Conservation (phyloP, 64 coral and sea anemone genomes). For the Actinia tenebrosa region DNA sequence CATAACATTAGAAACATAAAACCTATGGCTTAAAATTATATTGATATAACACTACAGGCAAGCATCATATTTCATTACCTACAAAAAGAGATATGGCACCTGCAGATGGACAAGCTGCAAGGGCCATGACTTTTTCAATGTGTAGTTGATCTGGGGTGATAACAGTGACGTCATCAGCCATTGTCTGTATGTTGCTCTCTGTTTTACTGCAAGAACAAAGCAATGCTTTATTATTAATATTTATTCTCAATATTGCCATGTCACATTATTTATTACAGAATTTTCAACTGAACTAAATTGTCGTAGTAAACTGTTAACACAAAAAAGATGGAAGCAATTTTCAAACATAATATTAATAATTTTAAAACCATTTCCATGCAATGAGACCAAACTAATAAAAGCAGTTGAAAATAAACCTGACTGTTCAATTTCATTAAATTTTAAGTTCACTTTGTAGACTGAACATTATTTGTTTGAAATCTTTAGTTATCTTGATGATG, state of each 20-base stretch:
- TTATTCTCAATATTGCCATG: too few species aligned
- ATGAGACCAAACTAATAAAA: background rate
- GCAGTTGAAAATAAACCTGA: too few species aligned
- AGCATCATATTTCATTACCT: constrained; percentile 23
- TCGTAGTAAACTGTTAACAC: background rate
- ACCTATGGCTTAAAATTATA: background rate
- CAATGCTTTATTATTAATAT: background rate
- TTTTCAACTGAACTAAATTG: background rate
- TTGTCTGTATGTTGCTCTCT: constrained; percentile 31
- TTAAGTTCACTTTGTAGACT: background rate
- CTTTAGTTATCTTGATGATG: background rate
- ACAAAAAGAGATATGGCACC: constrained; percentile 68
- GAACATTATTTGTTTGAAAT: background rate
- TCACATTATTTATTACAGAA: too few species aligned
- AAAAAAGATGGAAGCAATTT: background rate
- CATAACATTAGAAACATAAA: background rate
- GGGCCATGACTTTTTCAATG: constrained; percentile 41
- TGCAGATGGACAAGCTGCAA: constrained; percentile 48
- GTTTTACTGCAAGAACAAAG: constrained; percentile 30
- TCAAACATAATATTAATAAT: background rate
- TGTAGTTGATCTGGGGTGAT: constrained; percentile 65
- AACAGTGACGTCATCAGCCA: constrained; percentile 60
- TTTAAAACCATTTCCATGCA: background rate
- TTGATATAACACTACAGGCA: too few species aligned
- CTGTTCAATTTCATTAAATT: background rate